Evolutionary conservation across 2,888 invertebrate genomes (phyloP).

Genomic region (Onthophagus sagittarius): DNA sequence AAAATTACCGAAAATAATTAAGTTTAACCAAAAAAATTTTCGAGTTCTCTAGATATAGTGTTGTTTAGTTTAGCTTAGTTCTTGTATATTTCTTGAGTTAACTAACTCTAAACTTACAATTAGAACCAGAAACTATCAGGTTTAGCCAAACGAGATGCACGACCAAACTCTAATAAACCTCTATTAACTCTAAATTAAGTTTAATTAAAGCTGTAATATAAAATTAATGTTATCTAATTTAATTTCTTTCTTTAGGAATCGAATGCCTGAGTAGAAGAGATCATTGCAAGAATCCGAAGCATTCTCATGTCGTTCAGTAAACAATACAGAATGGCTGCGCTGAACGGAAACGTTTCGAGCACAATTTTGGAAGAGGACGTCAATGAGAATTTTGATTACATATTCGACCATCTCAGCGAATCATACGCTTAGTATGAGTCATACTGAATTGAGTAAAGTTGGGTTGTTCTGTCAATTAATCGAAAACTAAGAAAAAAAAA

Average conservation of each 20-base stretch:
- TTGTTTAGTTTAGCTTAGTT: too few species aligned
- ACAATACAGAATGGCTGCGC: constrained; percentile 56
- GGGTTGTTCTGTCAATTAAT: constrained; percentile 25
- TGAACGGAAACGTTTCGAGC: constrained; percentile 43
- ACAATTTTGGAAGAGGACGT: constrained; percentile 49
- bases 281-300: constrained; percentile 79
- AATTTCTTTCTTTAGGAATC: constrained; percentile 66
- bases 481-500: constrained; percentile 5
- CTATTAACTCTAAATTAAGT: too few species aligned
- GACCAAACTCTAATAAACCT: too few species aligned
- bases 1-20: too few species aligned
- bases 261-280: constrained; percentile 87
- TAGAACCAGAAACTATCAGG: too few species aligned
- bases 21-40: too few species aligned
- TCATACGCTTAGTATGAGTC: constrained; percentile 54
- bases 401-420: constrained; percentile 63
- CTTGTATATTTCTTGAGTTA: too few species aligned
- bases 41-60: too few species aligned
- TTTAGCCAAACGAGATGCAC: too few species aligned
- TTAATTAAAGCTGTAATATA: too few species aligned
- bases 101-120: too few species aligned
- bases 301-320: constrained; percentile 71
- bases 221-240: too few species aligned
- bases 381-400: constrained; percentile 56
- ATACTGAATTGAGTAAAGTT: constrained; percentile 30